Evolutionary conservation across 2,888 invertebrate species (phyloP), one percentile per base, ranked within the genome.

Genomic region (Atethmia centrago): DNA sequence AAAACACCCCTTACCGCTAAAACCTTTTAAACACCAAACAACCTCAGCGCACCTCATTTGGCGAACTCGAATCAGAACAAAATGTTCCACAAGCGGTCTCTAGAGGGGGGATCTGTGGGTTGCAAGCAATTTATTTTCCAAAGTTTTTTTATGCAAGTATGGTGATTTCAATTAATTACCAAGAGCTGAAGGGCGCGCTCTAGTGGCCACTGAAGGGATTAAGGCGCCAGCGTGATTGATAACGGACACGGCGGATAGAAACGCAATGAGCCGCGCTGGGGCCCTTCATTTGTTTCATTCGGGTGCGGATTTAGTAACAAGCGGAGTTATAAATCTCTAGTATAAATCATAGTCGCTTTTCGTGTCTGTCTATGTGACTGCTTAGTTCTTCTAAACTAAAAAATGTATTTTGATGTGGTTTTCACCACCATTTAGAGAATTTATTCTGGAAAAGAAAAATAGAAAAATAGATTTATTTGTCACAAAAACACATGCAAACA

Each of bases 251-350:
- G 74, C 61, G 77, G 81, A 81, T 80, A 78, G 80, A 53, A 82
- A 80, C 72, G 81, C 86, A 86, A 86, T 84, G 86, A 86, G 81
- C 81, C 86, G 79, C 47, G 53, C 40, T 62, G 55, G 62, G 68
- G 66, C 71, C 71, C 78, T 84, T 81, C 86, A 84, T 86, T 85
- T 84, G 84, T 86, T 77, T 73, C 47, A 59, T 63, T 63, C 12
- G 25, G 55, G n/a, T 45, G 12, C 8, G 58, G 7, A 14, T 53
- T 72, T 58, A 28, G 72, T 62, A 58, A 49, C 40, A 49, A 62
- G 62, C 65, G n/a, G 36, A 31, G 14, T 47, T 9, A 47, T 19
- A 56, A 56, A 31, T 56, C 9, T 31, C 3, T 42, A 42, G 4
- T 31, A n/a, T 36, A 61, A 40, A 61, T 42, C 5, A 25, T 42